Base-by-base conservation (phyloP, 2,797 vertebrate genomes). In the Lutjanus campechanus region DNA sequence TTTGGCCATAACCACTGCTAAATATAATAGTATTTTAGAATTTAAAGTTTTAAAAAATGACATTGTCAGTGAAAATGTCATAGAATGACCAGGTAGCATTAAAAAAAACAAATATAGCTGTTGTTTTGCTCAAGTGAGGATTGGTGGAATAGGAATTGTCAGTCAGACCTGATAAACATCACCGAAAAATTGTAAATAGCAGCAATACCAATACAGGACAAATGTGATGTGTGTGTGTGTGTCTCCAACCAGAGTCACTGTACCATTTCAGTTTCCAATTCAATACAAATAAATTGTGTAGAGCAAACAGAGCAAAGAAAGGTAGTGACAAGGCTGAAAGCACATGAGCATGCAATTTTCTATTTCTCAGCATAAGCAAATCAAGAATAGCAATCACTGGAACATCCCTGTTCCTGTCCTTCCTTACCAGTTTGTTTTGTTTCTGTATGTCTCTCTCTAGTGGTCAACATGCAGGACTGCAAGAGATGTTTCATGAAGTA, bases 371-470 rank as follows among this genome's bases (percentile, higher is more conserved):
- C 44, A 50, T 5, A 36, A 69, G 53, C 15, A 59, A 15, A 22
- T 13, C 11, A 64, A 55, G 13, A 7, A 63, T 7, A 44, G 6
- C 8, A 49, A 7, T n/a, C 2, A 25, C 17, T 19, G 13, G 4
- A 46, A 56, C 13, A 11, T 40, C 19, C 8, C 7, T 12, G 12
- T 25, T 53, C 8, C 54, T 20, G 17, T 36, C 49, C 8, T 44
- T 12, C 17, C 1, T 12, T 22, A 11, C 29, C 0, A 11, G 11
- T 13, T 78, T 43, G 29, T 43, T 17, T 65, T 25, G 22, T 51
- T 59, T 44, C 20, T 58, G 12, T 56, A 22, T 60, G 55, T 70
- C 73, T 40, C 64, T 16, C 63, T 80, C 73, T 77, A 66, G 60
- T 81, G 61, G 29, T 68, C 40, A 65, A 49, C 11, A 36, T 29